phyloP scores from a whole-genome alignment of 2,113 vertebrate genomes.

The Campylorhamphus procurvoides region DNA sequence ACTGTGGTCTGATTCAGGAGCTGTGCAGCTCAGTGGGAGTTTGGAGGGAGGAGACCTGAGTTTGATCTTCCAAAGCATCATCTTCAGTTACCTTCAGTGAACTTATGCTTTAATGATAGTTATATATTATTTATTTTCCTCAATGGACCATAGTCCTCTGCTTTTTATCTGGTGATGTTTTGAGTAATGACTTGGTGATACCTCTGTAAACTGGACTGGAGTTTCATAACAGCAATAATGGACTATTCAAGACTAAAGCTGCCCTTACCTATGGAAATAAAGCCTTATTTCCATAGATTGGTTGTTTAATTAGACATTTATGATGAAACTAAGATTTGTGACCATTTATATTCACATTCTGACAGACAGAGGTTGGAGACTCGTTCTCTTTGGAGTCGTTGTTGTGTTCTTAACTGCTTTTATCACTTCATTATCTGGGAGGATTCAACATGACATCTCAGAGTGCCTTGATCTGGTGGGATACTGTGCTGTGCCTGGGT shows the following conservation, averaged over 20 bases:
- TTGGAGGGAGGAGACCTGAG: not conserved
- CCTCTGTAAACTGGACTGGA: not conserved
- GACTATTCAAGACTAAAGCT: not conserved
- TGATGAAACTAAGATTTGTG: not conserved
- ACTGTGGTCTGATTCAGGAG: not conserved
- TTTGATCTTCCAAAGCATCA: not conserved
- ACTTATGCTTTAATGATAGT: not conserved
- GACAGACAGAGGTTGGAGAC: not conserved
- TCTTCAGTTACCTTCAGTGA: not conserved
- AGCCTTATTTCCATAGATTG: not conserved
- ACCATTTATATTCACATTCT: not conserved
- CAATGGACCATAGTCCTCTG: not conserved
- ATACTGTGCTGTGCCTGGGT: not conserved
- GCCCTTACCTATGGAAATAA: no score
- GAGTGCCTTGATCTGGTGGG: not conserved
- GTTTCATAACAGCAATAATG: not conserved
- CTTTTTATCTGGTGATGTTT: not conserved
- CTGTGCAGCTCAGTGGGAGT: not conserved
- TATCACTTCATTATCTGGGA: not conserved
- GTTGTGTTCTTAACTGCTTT: not conserved
- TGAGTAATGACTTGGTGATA: not conserved
- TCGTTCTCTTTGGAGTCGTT: not conserved
- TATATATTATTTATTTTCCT: not conserved
- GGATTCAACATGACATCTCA: not conserved
- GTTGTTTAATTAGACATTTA: not conserved